Base-by-base conservation (phyloP, 2,797 vertebrate species). In the Gymnodraco acuticeps region DNA sequence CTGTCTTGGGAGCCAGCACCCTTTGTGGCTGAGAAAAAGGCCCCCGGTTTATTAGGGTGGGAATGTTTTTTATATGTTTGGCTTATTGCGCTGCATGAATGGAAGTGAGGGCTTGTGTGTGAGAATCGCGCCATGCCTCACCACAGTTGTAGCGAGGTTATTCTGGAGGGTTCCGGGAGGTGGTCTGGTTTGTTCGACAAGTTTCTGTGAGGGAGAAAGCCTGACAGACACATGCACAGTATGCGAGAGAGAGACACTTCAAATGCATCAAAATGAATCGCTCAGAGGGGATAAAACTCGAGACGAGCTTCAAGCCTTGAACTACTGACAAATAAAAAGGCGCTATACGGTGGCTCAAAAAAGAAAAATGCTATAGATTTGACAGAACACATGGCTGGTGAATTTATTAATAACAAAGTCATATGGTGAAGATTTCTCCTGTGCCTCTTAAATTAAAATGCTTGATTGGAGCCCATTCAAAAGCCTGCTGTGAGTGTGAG, bases 41-140 rank as follows among this genome's bases (percentile, higher is more conserved):
- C 65, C 70, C 53, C 48, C 3, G 54, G 77, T 94, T 93, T 92
- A 93, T 92, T 92, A 90, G 88, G 78, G 84, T 90, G 90, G 90
- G 89, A 93, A 90, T 77, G 82, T 72, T 90, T 94, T 38, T 93
- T 91, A 94, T 92, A 78, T 70, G 90, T 92, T 92, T 91, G 90
- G 82, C 90, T 93, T 88, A 84, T 90, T 87, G 83, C 83, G 43
- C 83, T 80, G 89, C 80, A 88, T 94, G 91, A 87, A 91, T 93
- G 86, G 87, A 91, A 89, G 92, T 71, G 77, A 84, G 79, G 51
- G 78, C 83, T 84, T 82, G 74, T 87, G 84, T 91, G 88, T 87
- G 86, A 90, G 86, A 90, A 87, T 86, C 10, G 80, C 69, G 42
- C 75, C 71, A 52, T 70, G 87, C 86, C 77, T 88, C 74, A 67